Conservation (phyloP, 2,888 invertebrate genomes). For the Lumbricus terrestris region DNA sequence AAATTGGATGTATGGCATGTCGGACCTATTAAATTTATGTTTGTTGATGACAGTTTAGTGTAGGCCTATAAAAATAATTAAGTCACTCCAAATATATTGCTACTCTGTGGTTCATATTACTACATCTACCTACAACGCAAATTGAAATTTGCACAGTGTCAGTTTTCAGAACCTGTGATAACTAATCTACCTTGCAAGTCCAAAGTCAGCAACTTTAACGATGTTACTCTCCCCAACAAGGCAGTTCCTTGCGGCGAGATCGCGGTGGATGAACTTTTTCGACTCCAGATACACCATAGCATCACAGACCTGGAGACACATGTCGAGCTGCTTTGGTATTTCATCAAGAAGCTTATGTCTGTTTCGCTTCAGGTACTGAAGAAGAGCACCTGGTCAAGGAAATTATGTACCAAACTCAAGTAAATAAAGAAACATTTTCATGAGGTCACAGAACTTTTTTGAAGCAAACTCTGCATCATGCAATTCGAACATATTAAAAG, state of each 20-base stretch:
- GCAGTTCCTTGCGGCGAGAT: conserved; percentile 92
- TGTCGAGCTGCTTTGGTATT: conserved; percentile 80
- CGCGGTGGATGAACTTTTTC: conserved; percentile 92
- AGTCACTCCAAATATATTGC: too few species aligned
- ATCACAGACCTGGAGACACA: conserved; percentile 72
- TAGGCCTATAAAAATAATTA: too few species aligned
- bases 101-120: not conserved
- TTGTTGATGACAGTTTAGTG: too few species aligned
- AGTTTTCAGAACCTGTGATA: not conserved
- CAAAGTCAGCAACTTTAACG: conserved; percentile 95
- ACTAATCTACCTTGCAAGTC: conserved; percentile 73
- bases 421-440: not conserved
- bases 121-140: not conserved
- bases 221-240: conserved; percentile 89
- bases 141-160: not conserved
- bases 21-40: too few species aligned
- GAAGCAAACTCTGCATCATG: too few species aligned
- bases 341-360: conserved; percentile 77
- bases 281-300: conserved; percentile 94
- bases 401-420: not conserved
- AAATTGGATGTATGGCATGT: too few species aligned
- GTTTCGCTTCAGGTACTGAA: conserved; percentile 64
- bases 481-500: not conserved
- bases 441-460: not conserved
- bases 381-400: conserved; percentile 48